These are phyloP conservation scores for Odontocolon sp. DNA, from an alignment of 2,888 invertebrate species.

Conservation along the genomic window DNA sequence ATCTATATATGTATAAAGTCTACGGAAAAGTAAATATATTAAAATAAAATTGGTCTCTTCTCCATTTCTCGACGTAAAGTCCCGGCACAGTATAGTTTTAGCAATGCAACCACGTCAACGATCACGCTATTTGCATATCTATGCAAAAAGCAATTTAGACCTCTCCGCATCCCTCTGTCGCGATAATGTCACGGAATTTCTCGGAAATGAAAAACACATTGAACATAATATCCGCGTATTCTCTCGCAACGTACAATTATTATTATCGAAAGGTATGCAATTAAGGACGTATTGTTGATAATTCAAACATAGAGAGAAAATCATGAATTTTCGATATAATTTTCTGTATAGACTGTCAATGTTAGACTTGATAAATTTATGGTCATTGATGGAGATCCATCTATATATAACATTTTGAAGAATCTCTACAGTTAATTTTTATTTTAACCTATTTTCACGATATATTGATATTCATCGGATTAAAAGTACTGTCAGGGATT, in stretches of 20 bases:
- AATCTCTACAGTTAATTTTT: no score
- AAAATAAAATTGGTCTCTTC: background rate
- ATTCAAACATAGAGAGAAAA: no score
- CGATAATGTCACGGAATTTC: background rate
- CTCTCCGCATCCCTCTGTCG: background rate
- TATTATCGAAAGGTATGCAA: background rate
- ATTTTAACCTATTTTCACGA: no score
- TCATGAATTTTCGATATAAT: no score
- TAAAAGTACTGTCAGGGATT: background rate
- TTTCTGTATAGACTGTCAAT: no score
- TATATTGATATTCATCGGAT: background rate
- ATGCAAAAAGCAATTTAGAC: slow-evolving; percentile 26
- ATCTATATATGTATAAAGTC: no score
- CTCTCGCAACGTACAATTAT: background rate
- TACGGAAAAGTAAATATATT: no score
- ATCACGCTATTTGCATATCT: slow-evolving; percentile 28
- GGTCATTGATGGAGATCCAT: no score
- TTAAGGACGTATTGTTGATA: no score
- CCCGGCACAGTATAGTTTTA: background rate
- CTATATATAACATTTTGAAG: no score
- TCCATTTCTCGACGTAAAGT: background rate
- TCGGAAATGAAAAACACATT: background rate
- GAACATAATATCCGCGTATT: background rate
- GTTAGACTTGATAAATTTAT: no score
- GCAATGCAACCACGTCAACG: background rate